Evolutionary conservation across 2,797 vertebrate species (phyloP), one percentile per base, ranked within the genome.

Genomic region (Coreius guichenoti): DNA sequence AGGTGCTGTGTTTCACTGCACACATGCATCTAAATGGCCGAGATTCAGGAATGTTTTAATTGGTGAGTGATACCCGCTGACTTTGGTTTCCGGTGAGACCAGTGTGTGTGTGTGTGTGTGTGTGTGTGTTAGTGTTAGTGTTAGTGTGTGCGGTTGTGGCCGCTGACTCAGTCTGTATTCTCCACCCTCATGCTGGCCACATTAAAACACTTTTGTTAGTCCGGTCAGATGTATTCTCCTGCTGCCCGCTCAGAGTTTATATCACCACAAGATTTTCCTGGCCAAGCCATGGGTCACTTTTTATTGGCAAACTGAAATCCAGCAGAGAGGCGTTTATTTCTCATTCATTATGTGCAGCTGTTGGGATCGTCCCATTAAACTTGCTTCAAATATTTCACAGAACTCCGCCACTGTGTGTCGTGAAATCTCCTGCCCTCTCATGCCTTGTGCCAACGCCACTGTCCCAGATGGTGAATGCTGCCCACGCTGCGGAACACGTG

Each of bases 401-500:
- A 98, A 99, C 84, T 97, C 98, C 69, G 97, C 96, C 43, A 98
- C 97, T 9, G 94, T 99, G 88, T 99, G 98, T 90, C 97, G 96
- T 86, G 97, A 99, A 90, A 97, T 99, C 87, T 98, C 98, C 88
- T 99, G 98, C 81, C 98, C 98, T 81, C 95, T 98, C 81, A 96
- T 99, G 92, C 97, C 97, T 70, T 99, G 98, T 84, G 95, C 96
- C 83, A 99, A 99, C 1, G 98, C 97, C 91, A 98, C 97, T 0
- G 96, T 99, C 86, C 97, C 97, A 0, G 98, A 99, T 4, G 98
- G 98, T 83, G 98, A 99, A 91, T 99, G 98, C 94, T 99, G 98
- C 91, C 98, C 98, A 21, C 96, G 97, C 83, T 99, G 98, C 81
- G 94, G 90, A 91, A 89, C 92, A 43, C 94, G 98, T 99, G 96